Evolutionary conservation across 1,140 invertebrate species (phyloP).

Genomic region (Babylonia areolata): DNA sequence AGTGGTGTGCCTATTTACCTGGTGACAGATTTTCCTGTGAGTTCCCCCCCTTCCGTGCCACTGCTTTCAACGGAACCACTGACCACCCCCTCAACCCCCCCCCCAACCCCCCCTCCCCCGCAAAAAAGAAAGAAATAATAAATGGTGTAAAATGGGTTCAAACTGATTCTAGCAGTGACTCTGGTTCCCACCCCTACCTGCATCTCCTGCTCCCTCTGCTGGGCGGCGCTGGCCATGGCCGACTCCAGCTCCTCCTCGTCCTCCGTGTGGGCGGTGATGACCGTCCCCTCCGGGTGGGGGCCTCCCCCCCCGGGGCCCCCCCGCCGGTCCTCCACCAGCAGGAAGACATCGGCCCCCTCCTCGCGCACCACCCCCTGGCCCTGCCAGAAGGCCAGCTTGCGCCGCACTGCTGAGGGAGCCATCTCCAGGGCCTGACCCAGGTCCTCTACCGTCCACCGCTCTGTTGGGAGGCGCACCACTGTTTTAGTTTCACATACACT

Average conservation of each 20-base stretch:
- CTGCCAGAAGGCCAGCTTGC: constrained; percentile 94
- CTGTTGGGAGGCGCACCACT: constrained; percentile 76
- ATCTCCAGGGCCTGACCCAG: constrained; percentile 89
- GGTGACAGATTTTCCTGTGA: no score
- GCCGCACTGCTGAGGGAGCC: constrained; percentile 86
- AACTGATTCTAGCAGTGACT: no score
- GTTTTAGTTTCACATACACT: no score
- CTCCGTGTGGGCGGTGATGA: constrained; percentile 85
- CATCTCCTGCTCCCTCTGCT: constrained; percentile 91
- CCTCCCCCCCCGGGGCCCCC: constrained; percentile 67
- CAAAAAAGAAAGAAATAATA: no score
- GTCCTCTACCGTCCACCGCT: constrained; percentile 89
- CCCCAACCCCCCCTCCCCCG: no score
- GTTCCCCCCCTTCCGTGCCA: no score
- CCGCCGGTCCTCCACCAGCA: constrained; percentile 85
- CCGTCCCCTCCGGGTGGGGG: no score
- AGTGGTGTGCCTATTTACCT: no score
- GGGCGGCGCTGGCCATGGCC: constrained; percentile 93
- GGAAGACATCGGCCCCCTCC: constrained; percentile 84
- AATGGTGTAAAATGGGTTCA: no score
- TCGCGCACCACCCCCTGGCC: constrained; percentile 86
- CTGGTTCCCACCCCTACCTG: no score
- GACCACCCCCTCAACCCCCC: no score
- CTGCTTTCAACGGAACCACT: no score
- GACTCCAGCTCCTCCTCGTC: constrained; percentile 95